These are phyloP conservation scores for Glaucopsyche alexis DNA, from an alignment of 2,888 invertebrate species.

Conservation along the genomic window DNA sequence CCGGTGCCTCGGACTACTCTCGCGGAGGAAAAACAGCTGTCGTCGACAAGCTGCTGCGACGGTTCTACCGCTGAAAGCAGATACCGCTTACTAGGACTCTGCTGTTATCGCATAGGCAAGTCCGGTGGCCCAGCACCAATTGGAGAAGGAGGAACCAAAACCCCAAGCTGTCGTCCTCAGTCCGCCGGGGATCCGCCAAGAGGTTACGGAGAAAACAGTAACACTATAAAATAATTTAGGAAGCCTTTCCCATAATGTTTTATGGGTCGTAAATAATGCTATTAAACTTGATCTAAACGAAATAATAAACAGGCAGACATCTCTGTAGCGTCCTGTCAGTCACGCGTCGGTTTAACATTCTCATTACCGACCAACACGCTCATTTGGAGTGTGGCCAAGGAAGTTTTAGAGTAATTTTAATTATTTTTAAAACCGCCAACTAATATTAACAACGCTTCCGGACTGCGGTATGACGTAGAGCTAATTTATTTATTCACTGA, in stretches of 20 bases:
- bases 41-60: no score
- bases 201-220: not conserved
- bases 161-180: no score
- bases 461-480: not conserved
- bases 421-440: slow-evolving; percentile 14
- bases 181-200: not conserved
- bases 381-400: slow-evolving; percentile 21
- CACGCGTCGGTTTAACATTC: slow-evolving; percentile 22
- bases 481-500: not conserved
- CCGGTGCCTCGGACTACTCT: no score
- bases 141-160: no score
- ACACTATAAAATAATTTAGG: slow-evolving; percentile 1
- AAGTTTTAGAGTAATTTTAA: slow-evolving; percentile 9
- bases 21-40: no score
- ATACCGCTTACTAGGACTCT: no score
- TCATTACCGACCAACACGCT: slow-evolving; percentile 22
- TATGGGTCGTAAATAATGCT: slow-evolving; percentile 16
- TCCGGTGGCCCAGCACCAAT: no score
- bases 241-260: slow-evolving; percentile 12
- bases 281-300: slow-evolving; percentile 12
- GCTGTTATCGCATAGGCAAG: no score
- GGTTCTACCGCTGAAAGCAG: no score
- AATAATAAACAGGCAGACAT: slow-evolving; percentile 14
- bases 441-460: slow-evolving; percentile 1
- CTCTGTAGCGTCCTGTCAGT: slow-evolving; percentile 18